Evolutionary conservation across 1,140 invertebrate species (phyloP), one percentile per base, ranked within the genome.

Genomic region (Stegodyphus dumicola): DNA sequence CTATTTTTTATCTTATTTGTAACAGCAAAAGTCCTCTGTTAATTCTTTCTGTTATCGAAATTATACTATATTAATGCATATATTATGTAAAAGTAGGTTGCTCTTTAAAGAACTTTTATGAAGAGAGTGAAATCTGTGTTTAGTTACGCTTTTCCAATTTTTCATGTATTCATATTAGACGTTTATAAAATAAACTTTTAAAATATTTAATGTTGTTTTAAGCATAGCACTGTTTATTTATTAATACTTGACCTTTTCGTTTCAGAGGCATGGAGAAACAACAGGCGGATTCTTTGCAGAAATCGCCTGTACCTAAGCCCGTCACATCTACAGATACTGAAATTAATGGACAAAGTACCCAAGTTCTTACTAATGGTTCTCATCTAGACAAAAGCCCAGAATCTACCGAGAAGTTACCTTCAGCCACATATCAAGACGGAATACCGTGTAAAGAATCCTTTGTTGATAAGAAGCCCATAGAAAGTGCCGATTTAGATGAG

Each of bases 231-330:
- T 70, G 6, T 5, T 73, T 51, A 17, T 51, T 73, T n/a, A 18
- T 33, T 56, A 33, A 33, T 33, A 33, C 33, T 3, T 33, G 33
- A 33, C 1, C 33, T 52, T 73, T 73, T 7, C 60, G n/a, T 85
- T 85, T 9, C 71, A 85, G 81, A 85, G 81, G 64, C 81, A 85
- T 85, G 81, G 81, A 85, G 81, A 85, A 74, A 48, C 33, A 85
- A 76, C 73, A 85, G 81, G 81, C 74, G 73, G 71, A 75, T 85
- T 70, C 81, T 77, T 49, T 74, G n/a, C 60, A 76, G 81, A 85
- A 85, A 77, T 76, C 81, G 49, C 81, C 81, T 85, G 81, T 77
- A 56, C 60, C 70, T 11, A 83, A 79, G 53, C 33, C 53, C 13
- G 65, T 70, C 52, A 67, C 69, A 17, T 69, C 69, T 64, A n/a